Conservation (phyloP, 2,888 invertebrate species). For the Apotomis turbidana region DNA sequence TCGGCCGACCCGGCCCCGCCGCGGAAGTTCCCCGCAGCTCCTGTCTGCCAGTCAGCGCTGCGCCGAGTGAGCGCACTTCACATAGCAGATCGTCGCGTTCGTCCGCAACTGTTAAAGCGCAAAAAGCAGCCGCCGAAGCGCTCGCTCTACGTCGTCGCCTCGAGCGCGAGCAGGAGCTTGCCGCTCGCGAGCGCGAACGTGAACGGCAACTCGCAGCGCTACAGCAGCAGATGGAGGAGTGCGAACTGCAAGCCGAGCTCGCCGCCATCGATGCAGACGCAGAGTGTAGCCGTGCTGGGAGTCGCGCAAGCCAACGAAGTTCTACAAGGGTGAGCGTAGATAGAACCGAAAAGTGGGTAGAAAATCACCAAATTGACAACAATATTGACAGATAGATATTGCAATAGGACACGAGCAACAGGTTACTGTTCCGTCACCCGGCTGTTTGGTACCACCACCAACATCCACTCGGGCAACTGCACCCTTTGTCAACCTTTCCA, state of each 20-base stretch:
- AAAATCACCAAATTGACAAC: neutral
- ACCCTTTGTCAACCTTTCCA: neutral
- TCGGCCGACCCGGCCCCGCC: too few relatives aligned
- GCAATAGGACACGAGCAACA: constrained; percentile 1
- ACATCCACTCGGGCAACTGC: constrained; percentile 13
- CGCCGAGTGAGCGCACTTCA: too few relatives aligned
- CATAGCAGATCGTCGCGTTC: too few relatives aligned
- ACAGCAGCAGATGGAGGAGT: neutral
- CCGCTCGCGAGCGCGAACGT: neutral
- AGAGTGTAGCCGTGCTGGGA: neutral
- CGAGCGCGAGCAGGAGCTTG: neutral
- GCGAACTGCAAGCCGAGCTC: constrained; percentile 17
- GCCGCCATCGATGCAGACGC: constrained; percentile 6
- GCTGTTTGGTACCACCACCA: neutral
- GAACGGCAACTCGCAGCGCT: constrained; percentile 9
- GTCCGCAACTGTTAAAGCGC: neutral
- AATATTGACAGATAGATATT: neutral
- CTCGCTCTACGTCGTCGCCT: constrained; percentile 7
- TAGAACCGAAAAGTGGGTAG: constrained; percentile 8
- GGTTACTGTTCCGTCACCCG: constrained; percentile 7
- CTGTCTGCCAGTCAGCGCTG: too few relatives aligned
- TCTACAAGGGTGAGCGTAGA: constrained; percentile 11
- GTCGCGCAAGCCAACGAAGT: neutral
- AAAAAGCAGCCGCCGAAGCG: neutral
- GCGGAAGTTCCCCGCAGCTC: too few relatives aligned